Percentiles rank a stretch among this genome's conserved stretches.
Evolutionary conservation across 2,888 invertebrate species (phyloP).

Genomic region (Drosophila merina): DNA sequence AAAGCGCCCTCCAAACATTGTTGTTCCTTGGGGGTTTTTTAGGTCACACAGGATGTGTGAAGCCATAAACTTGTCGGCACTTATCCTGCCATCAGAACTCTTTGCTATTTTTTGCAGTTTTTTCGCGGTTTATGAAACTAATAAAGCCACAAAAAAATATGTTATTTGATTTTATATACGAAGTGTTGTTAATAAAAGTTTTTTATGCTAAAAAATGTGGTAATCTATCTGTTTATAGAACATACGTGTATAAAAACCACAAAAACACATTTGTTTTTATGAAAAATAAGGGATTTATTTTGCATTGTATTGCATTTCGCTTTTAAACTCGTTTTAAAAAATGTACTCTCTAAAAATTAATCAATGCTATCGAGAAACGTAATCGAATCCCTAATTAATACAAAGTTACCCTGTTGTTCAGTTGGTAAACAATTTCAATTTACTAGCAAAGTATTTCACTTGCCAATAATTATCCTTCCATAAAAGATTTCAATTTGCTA

Average conservation of each 20-base stretch:
- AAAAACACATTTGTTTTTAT: background rate
- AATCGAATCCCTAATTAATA: background rate
- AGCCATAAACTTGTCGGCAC: slow-evolving; percentile 28
- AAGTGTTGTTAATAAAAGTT: background rate
- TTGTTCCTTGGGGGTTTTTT: slow-evolving; percentile 29
- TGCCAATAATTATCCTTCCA: slow-evolving; percentile 25
- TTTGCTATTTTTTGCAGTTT: slow-evolving; percentile 1
- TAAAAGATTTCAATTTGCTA: slow-evolving; percentile 40
- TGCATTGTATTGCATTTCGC: no score
- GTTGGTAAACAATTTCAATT: background rate
- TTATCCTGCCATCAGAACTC: background rate
- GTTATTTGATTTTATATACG: background rate
- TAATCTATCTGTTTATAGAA: no score
- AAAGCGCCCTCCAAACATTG: slow-evolving; percentile 26
- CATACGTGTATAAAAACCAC: background rate
- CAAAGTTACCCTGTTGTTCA: slow-evolving; percentile 8
- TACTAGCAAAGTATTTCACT: slow-evolving; percentile 8
- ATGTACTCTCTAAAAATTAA: background rate
- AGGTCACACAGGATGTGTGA: slow-evolving; percentile 38
- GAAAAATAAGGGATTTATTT: background rate
- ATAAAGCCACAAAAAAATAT: background rate
- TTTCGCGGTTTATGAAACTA: slow-evolving; percentile 3
- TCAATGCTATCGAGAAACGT: background rate
- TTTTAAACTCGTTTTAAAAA: background rate
- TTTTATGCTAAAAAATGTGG: background rate